These are phyloP conservation scores for Desmophyllum pertusum DNA, from an alignment of 92 coral and sea anemone species.

Conservation along the genomic window DNA sequence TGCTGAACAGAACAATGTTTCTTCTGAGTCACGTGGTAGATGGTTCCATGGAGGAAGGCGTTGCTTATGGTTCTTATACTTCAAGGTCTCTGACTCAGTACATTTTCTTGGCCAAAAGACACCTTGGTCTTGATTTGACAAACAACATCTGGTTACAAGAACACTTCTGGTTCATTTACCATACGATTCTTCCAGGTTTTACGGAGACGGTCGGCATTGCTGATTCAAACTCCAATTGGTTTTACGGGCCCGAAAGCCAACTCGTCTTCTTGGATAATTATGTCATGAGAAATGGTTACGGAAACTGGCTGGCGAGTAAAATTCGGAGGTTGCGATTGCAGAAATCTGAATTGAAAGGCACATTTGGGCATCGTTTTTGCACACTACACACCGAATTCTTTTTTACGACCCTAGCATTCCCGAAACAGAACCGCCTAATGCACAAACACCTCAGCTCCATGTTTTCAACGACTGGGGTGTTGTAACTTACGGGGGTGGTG, in stretches of 20 bases:
- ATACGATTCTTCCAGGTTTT: constrained; percentile 85
- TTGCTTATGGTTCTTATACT: constrained; percentile 88
- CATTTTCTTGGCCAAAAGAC: constrained; percentile 78
- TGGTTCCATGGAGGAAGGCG: constrained; percentile 93
- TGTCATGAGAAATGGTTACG: constrained; percentile 78
- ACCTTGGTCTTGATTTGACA: constrained; percentile 60
- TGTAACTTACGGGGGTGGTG: constrained; percentile 66
- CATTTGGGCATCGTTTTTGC: constrained; percentile 41
- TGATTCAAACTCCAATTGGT: constrained; percentile 85
- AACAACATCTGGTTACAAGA: constrained; percentile 73
- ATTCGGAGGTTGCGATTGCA: constrained; percentile 47
- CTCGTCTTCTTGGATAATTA: constrained; percentile 82
- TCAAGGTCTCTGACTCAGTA: constrained; percentile 88
- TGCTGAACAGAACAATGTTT: constrained; percentile 76
- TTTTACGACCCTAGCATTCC: constrained; percentile 67
- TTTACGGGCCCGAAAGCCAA: constrained; percentile 93
- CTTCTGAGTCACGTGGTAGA: constrained; percentile 78
- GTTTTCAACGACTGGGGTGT: constrained; percentile 97
- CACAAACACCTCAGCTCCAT: constrained; percentile 58
- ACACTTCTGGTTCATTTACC: constrained; percentile 88
- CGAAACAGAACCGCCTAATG: constrained; percentile 39
- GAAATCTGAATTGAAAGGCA: background rate
- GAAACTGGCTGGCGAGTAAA: constrained; percentile 84
- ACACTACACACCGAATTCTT: constrained; percentile 81
- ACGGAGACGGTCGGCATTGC: constrained; percentile 85